These are phyloP conservation scores for Alethe diademata DNA, from an alignment of 2,113 vertebrate genomes.

Conservation along the genomic window DNA sequence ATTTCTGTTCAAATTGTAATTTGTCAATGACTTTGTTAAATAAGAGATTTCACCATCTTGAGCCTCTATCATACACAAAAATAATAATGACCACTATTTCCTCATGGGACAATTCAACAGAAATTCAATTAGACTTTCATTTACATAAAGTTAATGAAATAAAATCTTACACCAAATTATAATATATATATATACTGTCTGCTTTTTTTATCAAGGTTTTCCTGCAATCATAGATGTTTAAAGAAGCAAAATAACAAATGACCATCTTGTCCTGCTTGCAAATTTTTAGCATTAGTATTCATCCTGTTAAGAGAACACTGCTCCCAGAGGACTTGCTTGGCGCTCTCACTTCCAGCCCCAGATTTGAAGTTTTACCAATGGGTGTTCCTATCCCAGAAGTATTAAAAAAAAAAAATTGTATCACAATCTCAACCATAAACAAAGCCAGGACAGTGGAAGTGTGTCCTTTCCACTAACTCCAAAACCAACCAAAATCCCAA, in stretches of 20 bases:
- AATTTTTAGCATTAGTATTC: not conserved
- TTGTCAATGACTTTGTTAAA: not conserved
- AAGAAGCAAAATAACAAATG: not conserved
- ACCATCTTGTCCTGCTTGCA: not conserved
- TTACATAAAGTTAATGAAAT: not conserved
- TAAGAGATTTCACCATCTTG: not conserved
- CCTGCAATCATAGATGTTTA: accelerated
- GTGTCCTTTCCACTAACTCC: not conserved
- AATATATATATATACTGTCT: not conserved
- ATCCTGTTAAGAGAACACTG: not conserved
- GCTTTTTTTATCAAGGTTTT: not conserved
- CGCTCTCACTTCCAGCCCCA: not conserved
- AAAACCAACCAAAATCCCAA: not conserved
- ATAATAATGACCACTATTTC: not conserved
- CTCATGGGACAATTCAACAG: not conserved
- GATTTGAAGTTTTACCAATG: not conserved
- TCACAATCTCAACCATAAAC: not conserved
- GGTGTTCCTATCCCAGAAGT: not conserved
- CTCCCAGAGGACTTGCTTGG: not conserved
- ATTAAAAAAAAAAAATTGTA: not conserved
- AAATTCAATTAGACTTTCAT: not conserved
- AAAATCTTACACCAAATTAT: not conserved
- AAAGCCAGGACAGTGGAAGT: not conserved
- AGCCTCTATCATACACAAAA: not conserved
- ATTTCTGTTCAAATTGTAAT: not conserved